These are phyloP conservation scores for Saguinus oedipus DNA, from an alignment of 2,797 vertebrate species.

Conservation along the genomic window DNA sequence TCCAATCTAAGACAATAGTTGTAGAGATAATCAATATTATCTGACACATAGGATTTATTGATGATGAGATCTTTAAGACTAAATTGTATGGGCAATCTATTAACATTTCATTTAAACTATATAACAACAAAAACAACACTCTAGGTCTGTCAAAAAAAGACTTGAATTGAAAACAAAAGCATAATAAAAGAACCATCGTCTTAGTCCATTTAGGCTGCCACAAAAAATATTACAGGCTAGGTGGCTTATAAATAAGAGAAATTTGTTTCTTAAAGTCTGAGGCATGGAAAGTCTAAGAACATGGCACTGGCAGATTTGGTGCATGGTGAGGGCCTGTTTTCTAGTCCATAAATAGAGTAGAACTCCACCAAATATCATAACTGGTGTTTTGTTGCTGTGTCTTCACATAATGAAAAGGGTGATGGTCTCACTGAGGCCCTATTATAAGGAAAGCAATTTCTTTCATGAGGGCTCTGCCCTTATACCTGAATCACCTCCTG, in stretches of 20 bases:
- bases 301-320: neutral
- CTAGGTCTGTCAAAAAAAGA: neutral
- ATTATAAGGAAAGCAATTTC: neutral
- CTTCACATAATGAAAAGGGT: neutral
- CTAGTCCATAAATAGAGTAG: neutral
- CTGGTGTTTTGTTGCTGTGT: neutral
- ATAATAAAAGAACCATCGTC: neutral
- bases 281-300: neutral
- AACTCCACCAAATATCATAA: neutral
- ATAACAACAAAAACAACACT: neutral
- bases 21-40: neutral
- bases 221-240: neutral
- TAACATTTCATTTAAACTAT: neutral
- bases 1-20: neutral
- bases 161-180: neutral
- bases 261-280: neutral
- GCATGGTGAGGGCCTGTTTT: neutral
- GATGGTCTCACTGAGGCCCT: neutral
- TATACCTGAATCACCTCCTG: neutral
- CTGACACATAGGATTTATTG: neutral
- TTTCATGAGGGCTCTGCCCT: neutral
- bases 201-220: neutral
- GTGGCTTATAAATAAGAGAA: neutral
- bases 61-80: neutral
- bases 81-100: neutral